A percentile compares a stretch with the other conserved stretches of the same genome.
Evolutionary conservation across 2,888 invertebrate species (phyloP).

Genomic region (Phytoseiulus persimilis): DNA sequence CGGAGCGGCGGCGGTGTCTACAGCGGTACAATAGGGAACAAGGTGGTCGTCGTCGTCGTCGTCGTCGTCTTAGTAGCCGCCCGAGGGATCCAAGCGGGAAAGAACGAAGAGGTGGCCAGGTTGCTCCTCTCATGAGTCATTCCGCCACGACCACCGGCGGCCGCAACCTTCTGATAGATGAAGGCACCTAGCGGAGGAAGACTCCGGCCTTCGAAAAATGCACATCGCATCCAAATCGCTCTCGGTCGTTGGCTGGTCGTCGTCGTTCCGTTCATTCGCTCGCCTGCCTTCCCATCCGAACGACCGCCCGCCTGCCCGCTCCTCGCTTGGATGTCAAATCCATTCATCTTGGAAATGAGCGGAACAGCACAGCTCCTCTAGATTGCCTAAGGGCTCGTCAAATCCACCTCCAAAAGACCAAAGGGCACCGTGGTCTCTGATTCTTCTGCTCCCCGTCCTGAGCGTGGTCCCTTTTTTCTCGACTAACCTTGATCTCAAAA

Average conservation of each 20-base stretch:
- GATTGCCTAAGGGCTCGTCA: neutral
- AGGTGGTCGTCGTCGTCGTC: neutral
- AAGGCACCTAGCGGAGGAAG: neutral
- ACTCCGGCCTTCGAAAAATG: constrained; percentile 5
- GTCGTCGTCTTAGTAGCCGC: neutral
- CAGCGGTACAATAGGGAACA: neutral
- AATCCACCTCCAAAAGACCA: neutral
- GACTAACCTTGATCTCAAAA: no score
- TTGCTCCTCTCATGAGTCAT: neutral
- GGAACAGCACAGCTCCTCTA: neutral
- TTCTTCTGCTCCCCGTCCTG: neutral
- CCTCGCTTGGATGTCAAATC: neutral
- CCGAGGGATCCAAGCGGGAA: neutral
- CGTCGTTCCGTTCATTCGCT: neutral
- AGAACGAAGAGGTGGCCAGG: neutral
- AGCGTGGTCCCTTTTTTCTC: no score
- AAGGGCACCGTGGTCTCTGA: neutral
- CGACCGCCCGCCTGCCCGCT: neutral
- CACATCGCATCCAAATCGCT: neutral
- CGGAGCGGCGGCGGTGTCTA: neutral
- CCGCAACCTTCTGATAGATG: neutral
- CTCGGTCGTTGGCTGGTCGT: neutral
- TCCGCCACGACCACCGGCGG: neutral
- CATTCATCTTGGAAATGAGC: constrained; percentile 5
- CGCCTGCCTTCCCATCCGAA: no score